Conservation (phyloP, 2,113 vertebrate species). For the Edolisoma coerulescens region DNA sequence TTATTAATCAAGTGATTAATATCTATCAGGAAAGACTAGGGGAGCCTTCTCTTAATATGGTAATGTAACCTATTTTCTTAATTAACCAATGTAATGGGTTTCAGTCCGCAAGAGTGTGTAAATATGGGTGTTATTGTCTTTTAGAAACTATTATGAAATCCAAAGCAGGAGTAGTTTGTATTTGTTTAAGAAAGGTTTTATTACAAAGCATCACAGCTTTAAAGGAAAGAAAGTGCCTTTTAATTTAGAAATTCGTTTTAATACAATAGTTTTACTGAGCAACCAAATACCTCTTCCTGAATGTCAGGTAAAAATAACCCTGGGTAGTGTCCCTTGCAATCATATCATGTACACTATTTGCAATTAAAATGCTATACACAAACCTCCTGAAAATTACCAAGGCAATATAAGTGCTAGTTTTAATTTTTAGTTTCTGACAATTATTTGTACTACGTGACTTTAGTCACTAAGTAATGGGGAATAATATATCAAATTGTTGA, state of each 20-base stretch:
- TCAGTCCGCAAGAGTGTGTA: neutral
- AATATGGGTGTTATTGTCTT: neutral
- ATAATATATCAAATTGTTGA: neutral
- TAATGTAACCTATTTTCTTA: neutral
- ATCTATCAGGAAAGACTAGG: neutral
- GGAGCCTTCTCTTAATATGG: neutral
- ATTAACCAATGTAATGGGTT: neutral
- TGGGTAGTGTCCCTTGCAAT: neutral
- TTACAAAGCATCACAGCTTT: neutral
- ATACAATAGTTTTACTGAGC: neutral
- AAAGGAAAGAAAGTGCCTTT: neutral
- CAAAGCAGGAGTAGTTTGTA: neutral
- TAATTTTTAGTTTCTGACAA: neutral
- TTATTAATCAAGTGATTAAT: neutral
- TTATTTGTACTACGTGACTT: neutral
- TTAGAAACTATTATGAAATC: neutral
- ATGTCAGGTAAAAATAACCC: neutral
- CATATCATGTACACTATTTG: neutral
- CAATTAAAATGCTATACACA: neutral
- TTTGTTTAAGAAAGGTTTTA: neutral
- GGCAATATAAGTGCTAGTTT: neutral
- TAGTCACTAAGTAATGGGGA: neutral
- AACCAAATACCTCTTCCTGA: neutral
- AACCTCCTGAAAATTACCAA: neutral
- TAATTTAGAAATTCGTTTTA: neutral